Percentiles rank a stretch among this genome's conserved stretches.
phyloP scores from a whole-genome alignment of 2,113 vertebrate species.

The Prionailurus bengalensis region DNA sequence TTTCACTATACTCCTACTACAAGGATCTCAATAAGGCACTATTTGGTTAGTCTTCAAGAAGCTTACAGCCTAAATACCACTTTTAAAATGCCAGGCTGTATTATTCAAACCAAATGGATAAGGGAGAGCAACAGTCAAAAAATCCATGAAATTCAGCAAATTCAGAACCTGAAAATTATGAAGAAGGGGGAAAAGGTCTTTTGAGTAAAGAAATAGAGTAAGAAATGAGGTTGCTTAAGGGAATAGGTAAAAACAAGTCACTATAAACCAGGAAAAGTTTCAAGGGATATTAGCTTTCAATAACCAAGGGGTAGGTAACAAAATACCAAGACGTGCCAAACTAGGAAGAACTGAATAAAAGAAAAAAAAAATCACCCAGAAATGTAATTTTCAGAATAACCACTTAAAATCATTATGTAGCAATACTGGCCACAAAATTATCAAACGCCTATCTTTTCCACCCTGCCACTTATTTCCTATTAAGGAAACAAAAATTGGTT shows the following conservation, averaged over 20 bases:
- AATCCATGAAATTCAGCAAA: neutral
- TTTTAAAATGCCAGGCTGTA: constrained; percentile 12
- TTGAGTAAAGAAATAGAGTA: constrained; percentile 5
- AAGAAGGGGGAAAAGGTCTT: neutral
- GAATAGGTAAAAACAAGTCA: neutral
- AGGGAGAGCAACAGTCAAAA: neutral
- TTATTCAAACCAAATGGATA: constrained; percentile 17
- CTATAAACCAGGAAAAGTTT: neutral
- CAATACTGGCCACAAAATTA: neutral
- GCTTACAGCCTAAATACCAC: neutral
- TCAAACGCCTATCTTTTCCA: neutral
- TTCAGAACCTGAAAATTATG: neutral
- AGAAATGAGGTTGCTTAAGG: neutral
- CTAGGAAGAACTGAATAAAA: neutral
- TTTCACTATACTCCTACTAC: neutral
- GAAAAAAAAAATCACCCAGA: neutral
- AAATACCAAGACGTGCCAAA: neutral
- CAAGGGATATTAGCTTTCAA: neutral
- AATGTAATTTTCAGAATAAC: constrained; percentile 35
- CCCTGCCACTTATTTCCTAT: neutral
- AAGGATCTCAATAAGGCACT: neutral
- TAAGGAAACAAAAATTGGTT: neutral
- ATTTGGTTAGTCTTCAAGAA: constrained; percentile 10
- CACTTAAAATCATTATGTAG: constrained; percentile 32
- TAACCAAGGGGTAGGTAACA: neutral